phyloP scores from a whole-genome alignment of 1,140 invertebrate genomes.

The Drosophila murphyi region DNA sequence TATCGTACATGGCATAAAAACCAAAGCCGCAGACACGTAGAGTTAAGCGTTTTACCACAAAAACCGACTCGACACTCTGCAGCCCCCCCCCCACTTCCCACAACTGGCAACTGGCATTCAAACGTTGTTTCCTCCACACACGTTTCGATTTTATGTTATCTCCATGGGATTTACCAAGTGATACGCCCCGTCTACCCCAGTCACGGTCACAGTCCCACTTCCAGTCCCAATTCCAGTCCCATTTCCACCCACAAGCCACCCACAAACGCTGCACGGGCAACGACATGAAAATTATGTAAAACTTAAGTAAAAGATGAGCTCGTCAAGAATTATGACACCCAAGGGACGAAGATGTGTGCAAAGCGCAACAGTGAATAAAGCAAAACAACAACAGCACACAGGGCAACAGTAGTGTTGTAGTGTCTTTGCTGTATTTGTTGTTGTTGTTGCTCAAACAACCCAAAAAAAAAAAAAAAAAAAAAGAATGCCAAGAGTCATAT shows the following conservation, averaged over 20 bases:
- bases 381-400: constrained; percentile 21
- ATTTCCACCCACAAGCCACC: neutral
- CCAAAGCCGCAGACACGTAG: constrained; percentile 76
- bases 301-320: constrained; percentile 85
- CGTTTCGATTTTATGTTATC: constrained; percentile 76
- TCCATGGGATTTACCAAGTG: constrained; percentile 67
- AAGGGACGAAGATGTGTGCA: constrained; percentile 71
- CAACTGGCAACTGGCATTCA: neutral
- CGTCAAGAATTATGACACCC: constrained; percentile 85
- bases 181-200: constrained; percentile 24
- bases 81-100: neutral
- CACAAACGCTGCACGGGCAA: constrained; percentile 37
- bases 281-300: constrained; percentile 84
- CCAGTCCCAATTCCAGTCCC: constrained; percentile 3
- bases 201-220: neutral
- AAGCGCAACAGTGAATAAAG: constrained; percentile 57
- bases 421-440: neutral
- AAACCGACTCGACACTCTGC: constrained; percentile 30
- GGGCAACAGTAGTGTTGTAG: constrained; percentile 5
- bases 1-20: neutral
- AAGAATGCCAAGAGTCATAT: constrained; percentile 19
- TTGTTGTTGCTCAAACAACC: constrained; percentile 44
- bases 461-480: constrained; percentile 20
- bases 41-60: constrained; percentile 75
- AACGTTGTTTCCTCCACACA: constrained; percentile 21